Conservation (phyloP, 2,888 invertebrate species). For the Operophtera brumata region DNA sequence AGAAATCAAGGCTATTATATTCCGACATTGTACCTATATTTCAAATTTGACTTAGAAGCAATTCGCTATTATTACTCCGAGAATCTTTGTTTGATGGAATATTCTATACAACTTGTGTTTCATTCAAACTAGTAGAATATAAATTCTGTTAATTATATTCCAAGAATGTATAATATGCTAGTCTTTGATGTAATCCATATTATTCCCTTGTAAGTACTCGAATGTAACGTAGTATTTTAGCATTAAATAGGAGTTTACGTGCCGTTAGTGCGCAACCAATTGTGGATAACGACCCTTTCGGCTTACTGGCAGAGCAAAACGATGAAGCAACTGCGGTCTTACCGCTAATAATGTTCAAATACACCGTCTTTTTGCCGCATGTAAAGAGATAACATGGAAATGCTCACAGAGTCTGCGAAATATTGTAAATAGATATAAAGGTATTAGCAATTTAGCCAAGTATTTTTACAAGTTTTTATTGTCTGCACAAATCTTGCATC, state of each 20-base stretch:
- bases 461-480: no score
- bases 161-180: background rate
- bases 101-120: background rate
- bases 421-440: no score
- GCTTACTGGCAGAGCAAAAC: background rate
- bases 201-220: conserved; percentile 2
- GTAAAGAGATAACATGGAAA: background rate
- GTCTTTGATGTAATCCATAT: background rate
- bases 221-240: conserved; percentile 16
- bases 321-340: background rate
- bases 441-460: no score
- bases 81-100: background rate
- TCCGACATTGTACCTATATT: no score
- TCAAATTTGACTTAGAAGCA: no score
- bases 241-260: conserved; percentile 42
- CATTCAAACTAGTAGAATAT: background rate
- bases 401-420: background rate
- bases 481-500: no score
- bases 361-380: background rate
- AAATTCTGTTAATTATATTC: background rate
- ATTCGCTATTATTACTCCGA: background rate
- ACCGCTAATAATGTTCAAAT: background rate
- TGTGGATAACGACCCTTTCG: conserved; percentile 21
- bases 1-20: no score
- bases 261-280: conserved; percentile 37